Conservation (phyloP, 2,888 invertebrate species). For the Plebejus argus region DNA sequence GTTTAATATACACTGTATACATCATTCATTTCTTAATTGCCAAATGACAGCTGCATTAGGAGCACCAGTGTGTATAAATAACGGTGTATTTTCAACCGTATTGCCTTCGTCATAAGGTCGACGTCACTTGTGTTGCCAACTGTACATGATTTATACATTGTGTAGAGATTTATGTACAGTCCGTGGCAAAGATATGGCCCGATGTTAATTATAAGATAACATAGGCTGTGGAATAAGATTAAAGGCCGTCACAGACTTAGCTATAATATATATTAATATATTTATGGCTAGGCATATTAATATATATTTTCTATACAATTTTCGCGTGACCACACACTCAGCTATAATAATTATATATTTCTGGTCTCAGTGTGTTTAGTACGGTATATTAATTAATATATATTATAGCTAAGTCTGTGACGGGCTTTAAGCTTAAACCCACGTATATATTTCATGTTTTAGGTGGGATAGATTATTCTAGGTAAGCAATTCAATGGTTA, state of each 20-base stretch:
- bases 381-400: too few relatives aligned
- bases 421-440: not conserved
- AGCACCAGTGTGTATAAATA: not conserved
- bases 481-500: not conserved
- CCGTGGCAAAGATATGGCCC: conserved; percentile 4
- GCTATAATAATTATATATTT: too few relatives aligned
- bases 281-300: too few relatives aligned
- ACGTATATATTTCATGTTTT: not conserved
- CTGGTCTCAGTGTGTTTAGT: too few relatives aligned
- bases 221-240: not conserved
- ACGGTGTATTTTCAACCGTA: not conserved
- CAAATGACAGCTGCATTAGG: conserved; percentile 24
- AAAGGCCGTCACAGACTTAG: too few relatives aligned
- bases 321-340: too few relatives aligned
- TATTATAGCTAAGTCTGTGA: too few relatives aligned
- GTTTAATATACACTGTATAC: not conserved
- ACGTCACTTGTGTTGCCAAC: not conserved
- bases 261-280: too few relatives aligned
- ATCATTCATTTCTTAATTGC: conserved; percentile 22
- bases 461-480: not conserved
- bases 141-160: conserved; percentile 4
- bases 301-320: too few relatives aligned
- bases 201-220: conserved; percentile 17
- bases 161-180: conserved; percentile 11
- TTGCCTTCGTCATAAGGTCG: not conserved